Conservation (phyloP, 2,888 invertebrate genomes). For the Xanthostigma xanthostigma region DNA sequence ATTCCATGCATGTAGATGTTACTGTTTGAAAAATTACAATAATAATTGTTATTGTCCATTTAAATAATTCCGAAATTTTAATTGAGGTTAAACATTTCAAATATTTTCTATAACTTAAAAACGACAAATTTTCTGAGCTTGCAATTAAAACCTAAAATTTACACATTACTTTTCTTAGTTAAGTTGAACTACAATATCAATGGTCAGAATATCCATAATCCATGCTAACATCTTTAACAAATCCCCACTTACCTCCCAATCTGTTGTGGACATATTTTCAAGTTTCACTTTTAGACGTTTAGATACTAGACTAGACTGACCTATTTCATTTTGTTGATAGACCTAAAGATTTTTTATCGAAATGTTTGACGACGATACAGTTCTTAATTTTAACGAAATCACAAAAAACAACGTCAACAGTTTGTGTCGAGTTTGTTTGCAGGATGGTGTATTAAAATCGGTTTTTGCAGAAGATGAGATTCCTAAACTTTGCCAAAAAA, state of each 20-base stretch:
- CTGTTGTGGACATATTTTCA: background rate
- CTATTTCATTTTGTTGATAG: background rate
- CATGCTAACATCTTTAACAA: background rate
- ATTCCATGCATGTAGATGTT: conserved; percentile 35
- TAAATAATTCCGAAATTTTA: too few species aligned
- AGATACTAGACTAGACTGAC: background rate
- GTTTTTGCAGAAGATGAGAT: conserved; percentile 6
- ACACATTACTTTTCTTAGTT: too few species aligned
- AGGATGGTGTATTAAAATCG: conserved; percentile 5
- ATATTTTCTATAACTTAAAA: too few species aligned
- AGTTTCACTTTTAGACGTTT: background rate
- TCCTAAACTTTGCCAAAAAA: conserved; percentile 6
- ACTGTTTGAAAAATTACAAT: too few species aligned
- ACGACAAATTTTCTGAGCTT: too few species aligned
- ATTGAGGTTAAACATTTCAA: too few species aligned
- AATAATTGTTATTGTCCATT: too few species aligned
- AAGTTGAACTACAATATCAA: too few species aligned
- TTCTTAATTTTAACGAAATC: background rate
- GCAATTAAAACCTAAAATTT: too few species aligned
- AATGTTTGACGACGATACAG: conserved; percentile 4
- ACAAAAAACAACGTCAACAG: conserved; percentile 1
- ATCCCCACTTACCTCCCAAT: background rate
- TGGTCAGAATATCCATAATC: too few species aligned
- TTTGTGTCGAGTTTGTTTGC: conserved; percentile 5
- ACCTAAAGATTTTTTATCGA: background rate